Evolutionary conservation across 2,888 invertebrate genomes (phyloP).

Genomic region (Watsonalla cultraria): DNA sequence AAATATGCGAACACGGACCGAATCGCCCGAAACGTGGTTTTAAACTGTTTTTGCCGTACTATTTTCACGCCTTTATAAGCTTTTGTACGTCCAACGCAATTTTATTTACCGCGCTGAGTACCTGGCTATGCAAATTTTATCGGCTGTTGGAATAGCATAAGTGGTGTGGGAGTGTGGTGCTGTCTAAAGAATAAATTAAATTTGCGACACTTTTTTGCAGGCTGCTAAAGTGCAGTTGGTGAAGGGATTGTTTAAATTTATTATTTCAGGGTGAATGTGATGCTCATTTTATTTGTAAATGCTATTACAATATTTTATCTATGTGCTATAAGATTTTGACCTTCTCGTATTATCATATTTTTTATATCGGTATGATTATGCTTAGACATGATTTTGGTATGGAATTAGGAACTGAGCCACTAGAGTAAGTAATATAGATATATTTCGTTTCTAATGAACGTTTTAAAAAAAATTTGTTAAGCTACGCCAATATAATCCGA

Average conservation of each 20-base stretch:
- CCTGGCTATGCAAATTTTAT: background rate
- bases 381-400: too few relatives aligned
- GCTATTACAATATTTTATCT: too few relatives aligned
- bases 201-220: background rate
- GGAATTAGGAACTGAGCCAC: too few relatives aligned
- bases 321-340: too few relatives aligned
- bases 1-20: conserved; percentile 23
- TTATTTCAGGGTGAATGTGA: too few relatives aligned
- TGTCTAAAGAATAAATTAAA: background rate
- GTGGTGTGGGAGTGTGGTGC: background rate
- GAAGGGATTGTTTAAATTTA: too few relatives aligned
- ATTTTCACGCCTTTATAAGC: conserved; percentile 11
- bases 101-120: background rate
- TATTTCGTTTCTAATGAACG: too few relatives aligned
- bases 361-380: too few relatives aligned
- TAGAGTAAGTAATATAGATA: too few relatives aligned
- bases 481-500: background rate
- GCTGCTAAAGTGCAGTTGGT: background rate
- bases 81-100: conserved; percentile 6
- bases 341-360: too few relatives aligned
- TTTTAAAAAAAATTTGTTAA: background rate
- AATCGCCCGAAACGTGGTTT: conserved; percentile 7
- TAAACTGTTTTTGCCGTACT: conserved; percentile 8
- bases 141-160: background rate
- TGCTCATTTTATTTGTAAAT: too few relatives aligned